Conservation (phyloP, 2,113 vertebrate species). For the Xyliphius kryptos region DNA sequence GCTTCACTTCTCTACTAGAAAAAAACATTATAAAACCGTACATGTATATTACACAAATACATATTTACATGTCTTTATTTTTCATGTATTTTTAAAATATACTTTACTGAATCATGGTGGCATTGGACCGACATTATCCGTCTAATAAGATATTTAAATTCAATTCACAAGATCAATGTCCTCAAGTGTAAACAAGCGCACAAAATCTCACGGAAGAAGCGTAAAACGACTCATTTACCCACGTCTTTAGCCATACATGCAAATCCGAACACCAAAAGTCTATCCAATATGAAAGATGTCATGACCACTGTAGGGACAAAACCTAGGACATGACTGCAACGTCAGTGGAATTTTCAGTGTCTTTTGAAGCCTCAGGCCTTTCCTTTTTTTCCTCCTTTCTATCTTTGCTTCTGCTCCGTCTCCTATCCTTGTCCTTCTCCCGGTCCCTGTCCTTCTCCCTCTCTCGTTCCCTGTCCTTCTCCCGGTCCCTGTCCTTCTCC, state of each 20-base stretch:
- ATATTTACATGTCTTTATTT: slow-evolving; percentile 66
- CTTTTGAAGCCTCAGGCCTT: slow-evolving; percentile 67
- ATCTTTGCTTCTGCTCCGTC: slow-evolving; percentile 48
- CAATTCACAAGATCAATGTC: slow-evolving; percentile 34
- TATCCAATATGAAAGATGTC: slow-evolving; percentile 8
- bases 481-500: too few species aligned
- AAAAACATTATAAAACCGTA: slow-evolving; percentile 70
- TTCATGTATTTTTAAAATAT: slow-evolving; percentile 43
- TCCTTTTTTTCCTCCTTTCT: slow-evolving; percentile 74
- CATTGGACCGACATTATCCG: slow-evolving; percentile 32
- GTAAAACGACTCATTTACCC: slow-evolving; percentile 4
- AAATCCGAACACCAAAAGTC: slow-evolving; percentile 1
- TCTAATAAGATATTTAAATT: too few species aligned
- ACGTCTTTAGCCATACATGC: slow-evolving; percentile 25
- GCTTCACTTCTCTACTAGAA: slow-evolving; percentile 68
- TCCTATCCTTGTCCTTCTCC: slow-evolving; percentile 56
- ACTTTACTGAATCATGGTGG: slow-evolving; percentile 39
- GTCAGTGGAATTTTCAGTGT: slow-evolving; percentile 61
- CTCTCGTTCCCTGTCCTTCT: too few species aligned
- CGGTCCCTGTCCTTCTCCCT: too few species aligned
- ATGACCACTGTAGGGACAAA: background rate
- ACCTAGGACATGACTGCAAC: slow-evolving; percentile 52
- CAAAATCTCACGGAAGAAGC: slow-evolving; percentile 25
- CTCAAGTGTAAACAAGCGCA: slow-evolving; percentile 29
- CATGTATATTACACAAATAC: slow-evolving; percentile 70